Conservation (phyloP, 92 coral and sea anemone genomes). For the Galaxea fascicularis region DNA sequence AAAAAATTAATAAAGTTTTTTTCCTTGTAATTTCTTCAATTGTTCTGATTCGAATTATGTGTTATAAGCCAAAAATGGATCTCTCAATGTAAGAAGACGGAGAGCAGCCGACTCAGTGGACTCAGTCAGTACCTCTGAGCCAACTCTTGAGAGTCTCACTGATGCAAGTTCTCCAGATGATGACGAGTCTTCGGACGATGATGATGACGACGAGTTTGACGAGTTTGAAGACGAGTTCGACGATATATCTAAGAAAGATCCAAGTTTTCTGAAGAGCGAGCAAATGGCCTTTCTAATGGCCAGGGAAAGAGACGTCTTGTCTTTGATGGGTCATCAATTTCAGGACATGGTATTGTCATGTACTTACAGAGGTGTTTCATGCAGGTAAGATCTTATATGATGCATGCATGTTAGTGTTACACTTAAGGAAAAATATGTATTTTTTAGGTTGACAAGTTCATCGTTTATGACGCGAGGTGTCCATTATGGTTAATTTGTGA, state of each 20-base stretch:
- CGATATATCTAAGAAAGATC: constrained; percentile 24
- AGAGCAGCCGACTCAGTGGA: neutral
- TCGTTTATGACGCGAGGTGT: too few relatives aligned
- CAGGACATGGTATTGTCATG: constrained; percentile 79
- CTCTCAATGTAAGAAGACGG: neutral
- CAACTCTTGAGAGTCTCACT: neutral
- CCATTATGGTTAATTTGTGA: too few relatives aligned
- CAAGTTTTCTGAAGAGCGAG: constrained; percentile 28
- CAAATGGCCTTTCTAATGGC: constrained; percentile 31
- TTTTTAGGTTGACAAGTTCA: too few relatives aligned
- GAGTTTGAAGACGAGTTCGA: constrained; percentile 6
- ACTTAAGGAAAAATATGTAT: too few relatives aligned
- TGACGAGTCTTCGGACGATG: neutral
- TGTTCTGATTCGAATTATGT: neutral
- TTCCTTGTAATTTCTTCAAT: neutral
- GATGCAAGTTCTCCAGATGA: neutral
- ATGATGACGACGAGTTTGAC: neutral
- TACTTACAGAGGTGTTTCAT: constrained; percentile 78
- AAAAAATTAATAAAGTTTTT: too few relatives aligned
- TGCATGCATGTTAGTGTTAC: too few relatives aligned
- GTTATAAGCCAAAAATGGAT: neutral
- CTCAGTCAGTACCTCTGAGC: neutral
- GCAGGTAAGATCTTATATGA: constrained; percentile 45
- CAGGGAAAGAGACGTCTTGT: neutral
- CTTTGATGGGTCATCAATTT: constrained; percentile 74